Evolutionary conservation across 2,113 vertebrate species (phyloP).

Genomic region (Neogale vison): DNA sequence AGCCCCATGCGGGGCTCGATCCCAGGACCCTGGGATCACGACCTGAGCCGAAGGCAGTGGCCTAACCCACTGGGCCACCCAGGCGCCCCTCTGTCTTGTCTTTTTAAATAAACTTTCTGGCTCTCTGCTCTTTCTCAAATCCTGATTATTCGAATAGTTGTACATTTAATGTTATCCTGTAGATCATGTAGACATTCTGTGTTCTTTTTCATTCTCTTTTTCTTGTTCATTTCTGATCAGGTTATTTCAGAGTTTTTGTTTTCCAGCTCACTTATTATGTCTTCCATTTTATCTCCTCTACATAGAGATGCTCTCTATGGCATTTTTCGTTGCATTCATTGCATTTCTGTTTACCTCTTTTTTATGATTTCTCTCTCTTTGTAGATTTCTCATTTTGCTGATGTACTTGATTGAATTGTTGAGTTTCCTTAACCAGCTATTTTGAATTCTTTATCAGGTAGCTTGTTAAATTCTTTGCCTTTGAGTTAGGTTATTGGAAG

Average conservation of each 20-base stretch:
- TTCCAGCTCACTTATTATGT: neutral
- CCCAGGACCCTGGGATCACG: too few species aligned
- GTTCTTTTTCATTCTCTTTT: neutral
- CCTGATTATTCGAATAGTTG: neutral
- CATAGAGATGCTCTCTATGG: neutral
- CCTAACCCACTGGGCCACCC: too few species aligned
- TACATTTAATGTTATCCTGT: neutral
- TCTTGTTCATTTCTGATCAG: neutral
- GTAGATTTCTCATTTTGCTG: neutral
- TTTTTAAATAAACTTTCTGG: neutral
- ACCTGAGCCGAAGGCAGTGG: too few species aligned
- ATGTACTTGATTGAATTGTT: neutral
- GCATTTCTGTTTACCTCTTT: neutral
- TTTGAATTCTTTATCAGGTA: neutral
- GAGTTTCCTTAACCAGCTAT: neutral
- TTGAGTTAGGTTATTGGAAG: neutral
- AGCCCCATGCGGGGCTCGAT: too few species aligned
- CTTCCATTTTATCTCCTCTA: neutral
- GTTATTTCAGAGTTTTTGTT: neutral
- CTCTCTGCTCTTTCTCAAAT: neutral
- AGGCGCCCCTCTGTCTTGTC: neutral
- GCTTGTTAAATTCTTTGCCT: neutral
- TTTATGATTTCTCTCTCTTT: neutral
- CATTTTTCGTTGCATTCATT: neutral
- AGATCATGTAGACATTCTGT: neutral